Percentiles rank a stretch among this genome's conserved stretches.
phyloP scores from a whole-genome alignment of 2,797 vertebrate species.

The Eospalax fontanierii region DNA sequence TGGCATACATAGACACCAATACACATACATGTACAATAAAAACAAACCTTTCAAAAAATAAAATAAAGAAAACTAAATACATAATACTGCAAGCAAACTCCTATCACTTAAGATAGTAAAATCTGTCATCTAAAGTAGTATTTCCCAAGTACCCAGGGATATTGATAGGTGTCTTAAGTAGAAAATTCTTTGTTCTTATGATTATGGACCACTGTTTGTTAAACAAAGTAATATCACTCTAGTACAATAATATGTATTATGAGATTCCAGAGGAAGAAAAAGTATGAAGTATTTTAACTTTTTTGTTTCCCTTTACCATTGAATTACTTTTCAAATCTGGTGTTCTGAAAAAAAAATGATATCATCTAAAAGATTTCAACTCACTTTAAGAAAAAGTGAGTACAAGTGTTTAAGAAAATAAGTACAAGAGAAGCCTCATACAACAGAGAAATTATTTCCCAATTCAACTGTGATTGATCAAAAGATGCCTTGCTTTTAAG shows the following conservation, averaged over 20 bases:
- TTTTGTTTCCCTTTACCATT: background rate
- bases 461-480: background rate
- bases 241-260: background rate
- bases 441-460: slow-evolving; percentile 15
- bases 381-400: background rate
- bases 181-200: slow-evolving; percentile 48
- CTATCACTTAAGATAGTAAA: no score
- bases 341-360: background rate
- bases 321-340: slow-evolving; percentile 6
- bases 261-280: background rate
- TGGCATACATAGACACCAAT: background rate
- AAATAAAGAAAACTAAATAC: slow-evolving; percentile 49
- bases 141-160: slow-evolving; percentile 34
- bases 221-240: slow-evolving; percentile 25
- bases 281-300: background rate
- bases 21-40: background rate
- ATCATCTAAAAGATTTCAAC: background rate
- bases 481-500: background rate
- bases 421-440: background rate
- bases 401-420: background rate
- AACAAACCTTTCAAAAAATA: background rate
- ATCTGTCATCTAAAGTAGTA: slow-evolving; percentile 3
- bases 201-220: slow-evolving; percentile 50
- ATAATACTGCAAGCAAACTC: slow-evolving; percentile 33
- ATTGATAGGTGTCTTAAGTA: slow-evolving; percentile 20